Percentiles rank a stretch among this genome's conserved stretches.
phyloP scores from a whole-genome alignment of 2,888 invertebrate species.

The Coecobrya sp. region DNA sequence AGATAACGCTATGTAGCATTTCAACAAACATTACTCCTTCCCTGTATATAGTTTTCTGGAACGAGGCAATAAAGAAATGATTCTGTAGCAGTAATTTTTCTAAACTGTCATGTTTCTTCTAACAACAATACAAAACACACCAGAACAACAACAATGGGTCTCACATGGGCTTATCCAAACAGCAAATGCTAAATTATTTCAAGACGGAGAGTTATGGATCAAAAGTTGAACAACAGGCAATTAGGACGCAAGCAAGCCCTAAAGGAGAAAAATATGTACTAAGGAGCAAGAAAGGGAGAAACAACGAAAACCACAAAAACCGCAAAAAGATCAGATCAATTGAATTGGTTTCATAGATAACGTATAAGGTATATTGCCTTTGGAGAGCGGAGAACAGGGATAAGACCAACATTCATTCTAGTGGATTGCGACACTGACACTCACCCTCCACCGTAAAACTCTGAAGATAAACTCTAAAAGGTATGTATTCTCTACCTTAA shows the following conservation, averaged over 20 bases:
- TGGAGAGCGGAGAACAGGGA: no score
- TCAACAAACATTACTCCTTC: neutral
- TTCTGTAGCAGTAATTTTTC: slow-evolving; percentile 79
- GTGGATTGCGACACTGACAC: no score
- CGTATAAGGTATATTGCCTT: slow-evolving; percentile 18
- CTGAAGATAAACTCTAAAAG: neutral
- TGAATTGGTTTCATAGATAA: slow-evolving; percentile 74
- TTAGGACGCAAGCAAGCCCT: slow-evolving; percentile 65
- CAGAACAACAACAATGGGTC: slow-evolving; percentile 25
- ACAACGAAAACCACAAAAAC: slow-evolving; percentile 68
- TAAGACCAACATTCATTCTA: no score
- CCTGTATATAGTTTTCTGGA: slow-evolving; percentile 11
- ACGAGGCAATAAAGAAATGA: slow-evolving; percentile 79
- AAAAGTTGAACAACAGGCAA: slow-evolving; percentile 72
- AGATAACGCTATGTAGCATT: slow-evolving; percentile 26
- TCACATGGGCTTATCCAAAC: slow-evolving; percentile 2
- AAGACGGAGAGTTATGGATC: slow-evolving; percentile 61
- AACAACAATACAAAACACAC: slow-evolving; percentile 60
- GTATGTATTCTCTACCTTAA: slow-evolving; percentile 30
- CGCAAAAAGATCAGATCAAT: slow-evolving; percentile 72
- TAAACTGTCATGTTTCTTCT: slow-evolving; percentile 79
- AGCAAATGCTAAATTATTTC: slow-evolving; percentile 58
- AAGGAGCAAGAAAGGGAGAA: slow-evolving; percentile 29
- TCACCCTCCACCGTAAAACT: no score
- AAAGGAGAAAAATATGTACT: slow-evolving; percentile 19